Base-by-base conservation (phyloP, 2,797 vertebrate species). In the Malurus leucopterus region DNA sequence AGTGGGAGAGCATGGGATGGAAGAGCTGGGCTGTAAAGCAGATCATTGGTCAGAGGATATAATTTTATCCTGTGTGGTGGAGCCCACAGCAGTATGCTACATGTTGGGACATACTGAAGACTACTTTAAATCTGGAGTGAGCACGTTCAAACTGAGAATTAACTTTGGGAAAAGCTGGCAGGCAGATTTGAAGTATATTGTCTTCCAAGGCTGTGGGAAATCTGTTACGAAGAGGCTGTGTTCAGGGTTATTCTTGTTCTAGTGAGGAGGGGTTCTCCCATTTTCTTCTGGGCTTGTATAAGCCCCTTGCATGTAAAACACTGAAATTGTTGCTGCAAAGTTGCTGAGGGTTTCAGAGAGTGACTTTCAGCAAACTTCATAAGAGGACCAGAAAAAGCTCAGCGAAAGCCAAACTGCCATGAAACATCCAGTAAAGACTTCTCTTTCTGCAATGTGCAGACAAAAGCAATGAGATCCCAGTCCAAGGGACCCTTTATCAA, bases 381-480 rank as follows among this genome's bases (percentile, higher is more conserved):
- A 64, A 79, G 30, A 43, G 21, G 17, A 76, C 11, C 38, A 47
- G 18, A 50, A 29, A 84, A 84, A 77, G 13, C 50, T 65, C 89
- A 92, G 51, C 62, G 83, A 36, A 91, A 89, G 43, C 46, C 2
- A 9, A 84, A 27, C 43, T 63, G 55, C 69, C 65, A 77, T 55
- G 74, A 93, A 91, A 82, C 13, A 71, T 79, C 81, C 44, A 76
- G 62, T 85, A 89, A 94, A 95, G 71, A 44, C 82, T 54, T 88
- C 53, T 81, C 23, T 55, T 95, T 88, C 83, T 74, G 49, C 90
- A 84, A 69, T 53, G 63, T 16, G 46, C 41, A 61, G 58, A 65
- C 62, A 82, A 75, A 3, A 65, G 65, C 2, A 2, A 38, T 70
- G 68, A 74, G 63, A 51, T 55, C 64, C 62, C 79, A 78, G 80